Base-by-base conservation (phyloP, 2,113 vertebrate species). In the Takifugu bimaculatus region DNA sequence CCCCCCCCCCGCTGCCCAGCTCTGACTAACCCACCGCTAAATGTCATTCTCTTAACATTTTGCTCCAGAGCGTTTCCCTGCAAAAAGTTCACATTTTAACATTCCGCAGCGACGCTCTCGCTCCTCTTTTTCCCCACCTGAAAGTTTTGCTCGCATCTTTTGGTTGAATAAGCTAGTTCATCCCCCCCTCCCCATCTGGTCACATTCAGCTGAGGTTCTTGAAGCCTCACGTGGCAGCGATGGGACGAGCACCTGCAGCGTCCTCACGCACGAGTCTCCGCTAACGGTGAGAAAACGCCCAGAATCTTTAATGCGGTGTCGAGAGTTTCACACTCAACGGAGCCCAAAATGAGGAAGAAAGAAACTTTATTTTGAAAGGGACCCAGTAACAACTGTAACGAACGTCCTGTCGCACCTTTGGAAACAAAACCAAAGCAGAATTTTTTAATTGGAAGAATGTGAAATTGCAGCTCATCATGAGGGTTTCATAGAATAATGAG, bases 21-120 rank as follows among this genome's bases (percentile, higher is more conserved):
- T 63, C 72, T 63, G 63, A 77, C 65, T 57, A 73, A 73, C 65
- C 65, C 7, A 0, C 63, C 3, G 45, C 67, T 71, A 87, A 88
- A 88, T 87, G 85, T 83, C 87, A 88, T 70, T 82, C 74, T 77
- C 74, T 68, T 62, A 85, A 59, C 78, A 74, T 80, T 84, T 49
- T 32, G 60, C 68, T 70, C 74, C 5, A 1, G 50, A 64, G 68
- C 32, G 63, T 58, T 74, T 72, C 56, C 62, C 27, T 35, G 48
- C 32, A 9, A 65, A 76, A 68, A 65, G 27, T 68, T 74, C 70
- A 70, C 57, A 68, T 75, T 76, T 70, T 56, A 63, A 49, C 39
- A 43, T 61, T 68, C 64, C 54, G 32, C 42, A 67, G 66, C 6
- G 10, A 49, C 70, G 28, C 49, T 70, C 48, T 72, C 60, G 35